phyloP scores from a whole-genome alignment of 2,888 invertebrate species.

The Dorcus parallelipipedus region DNA sequence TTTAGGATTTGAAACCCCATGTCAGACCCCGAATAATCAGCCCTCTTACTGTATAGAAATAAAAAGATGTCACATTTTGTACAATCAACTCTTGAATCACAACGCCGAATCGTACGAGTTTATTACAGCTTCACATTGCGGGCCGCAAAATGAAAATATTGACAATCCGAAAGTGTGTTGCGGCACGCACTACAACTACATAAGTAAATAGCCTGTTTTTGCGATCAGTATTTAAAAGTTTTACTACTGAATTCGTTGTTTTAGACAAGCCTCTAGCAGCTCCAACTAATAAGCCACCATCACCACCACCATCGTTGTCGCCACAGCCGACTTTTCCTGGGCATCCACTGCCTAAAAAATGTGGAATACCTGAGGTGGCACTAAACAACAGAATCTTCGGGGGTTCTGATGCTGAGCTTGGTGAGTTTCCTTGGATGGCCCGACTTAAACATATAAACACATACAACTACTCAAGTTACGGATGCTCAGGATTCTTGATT shows the following conservation, averaged over 20 bases:
- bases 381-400: slow-evolving; percentile 41
- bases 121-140: slow-evolving; percentile 35
- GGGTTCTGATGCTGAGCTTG: slow-evolving; percentile 48
- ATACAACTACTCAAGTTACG: slow-evolving; percentile 33
- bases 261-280: not conserved
- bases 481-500: slow-evolving; percentile 55
- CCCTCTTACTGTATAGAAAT: slow-evolving; percentile 48
- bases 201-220: not conserved
- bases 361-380: slow-evolving; percentile 36
- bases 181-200: slow-evolving; percentile 26
- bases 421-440: slow-evolving; percentile 57
- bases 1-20: slow-evolving; percentile 39
- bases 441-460: slow-evolving; percentile 50
- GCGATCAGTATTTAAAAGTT: not conserved
- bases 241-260: not conserved
- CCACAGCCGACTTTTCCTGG: not conserved
- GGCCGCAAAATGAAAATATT: slow-evolving; percentile 30
- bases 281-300: not conserved
- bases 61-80: slow-evolving; percentile 43
- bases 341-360: slow-evolving; percentile 21
- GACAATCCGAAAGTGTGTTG: slow-evolving; percentile 40
- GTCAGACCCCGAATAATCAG: slow-evolving; percentile 46
- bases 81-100: slow-evolving; percentile 33
- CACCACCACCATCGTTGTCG: not conserved
- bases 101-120: slow-evolving; percentile 32